Base-by-base conservation (phyloP, 1,140 invertebrate species). In the Psilanteris sp. region DNA sequence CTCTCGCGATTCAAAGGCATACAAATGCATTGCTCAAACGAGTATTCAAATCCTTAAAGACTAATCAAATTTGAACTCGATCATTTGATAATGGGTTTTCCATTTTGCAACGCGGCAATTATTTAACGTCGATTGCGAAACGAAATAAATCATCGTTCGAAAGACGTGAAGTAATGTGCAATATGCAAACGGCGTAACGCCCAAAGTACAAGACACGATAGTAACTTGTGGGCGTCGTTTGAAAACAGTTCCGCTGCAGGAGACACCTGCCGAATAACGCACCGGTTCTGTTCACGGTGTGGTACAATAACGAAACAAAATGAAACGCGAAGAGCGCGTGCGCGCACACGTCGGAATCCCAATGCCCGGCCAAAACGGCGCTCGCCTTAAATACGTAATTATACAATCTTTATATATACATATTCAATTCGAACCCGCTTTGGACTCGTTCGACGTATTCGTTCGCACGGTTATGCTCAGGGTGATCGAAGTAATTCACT, bases 231-330 rank as follows among this genome's bases (percentile, higher is more conserved):
- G 70, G 70, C 61, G 70, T 74, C 70, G 70, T 66, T 66, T 24
- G 54, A 66, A 44, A 57, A 59, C 44, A 54, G 52, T 74, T 74
- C 52, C 59, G 70, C 44, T 66, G 59, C 52, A 27, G 31, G 61
- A 74, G 70, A 66, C 70, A 74, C 70, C 70, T 74, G 70, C 70
- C 70, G 70, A 74, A 74, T 74, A 74, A 43, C 39, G 39, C 31
- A 72, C 70, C 43, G 70, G 41, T 73, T n/a, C n/a, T 50, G 50
- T 72, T 72, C 68, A 46, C 67, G 55, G 27, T 37, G 52, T 24
- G 62, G 18, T 16, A 59, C 52, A 44, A 50, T 34, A 36, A 31
- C 41, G 3, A 13, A 52, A 41, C 34, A 4, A 59, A 57, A 59
- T 22, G 36, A 5, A 10, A 27, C 36, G 52, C n/a, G 24, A 1